Percentiles rank a stretch among this genome's conserved stretches.
Conservation (phyloP, 2,888 invertebrate species). For the Fragum whitleyi region DNA sequence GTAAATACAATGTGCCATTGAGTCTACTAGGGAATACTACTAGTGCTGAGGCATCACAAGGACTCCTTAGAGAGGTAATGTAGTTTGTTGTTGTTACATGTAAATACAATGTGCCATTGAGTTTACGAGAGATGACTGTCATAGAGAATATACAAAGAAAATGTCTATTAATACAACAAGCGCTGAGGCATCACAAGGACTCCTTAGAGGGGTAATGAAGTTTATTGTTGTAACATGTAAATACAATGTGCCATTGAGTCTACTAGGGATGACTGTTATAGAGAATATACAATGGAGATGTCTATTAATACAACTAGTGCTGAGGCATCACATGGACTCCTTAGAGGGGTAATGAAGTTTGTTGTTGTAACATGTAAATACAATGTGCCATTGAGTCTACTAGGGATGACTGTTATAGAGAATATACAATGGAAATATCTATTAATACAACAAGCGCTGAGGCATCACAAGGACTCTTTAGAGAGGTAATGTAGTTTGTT, state of each 20-base stretch:
- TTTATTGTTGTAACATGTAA: no score
- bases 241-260: conserved; percentile 67
- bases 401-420: conserved; percentile 66
- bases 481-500: conserved; percentile 59
- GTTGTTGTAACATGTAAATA: no score
- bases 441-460: conserved; percentile 64
- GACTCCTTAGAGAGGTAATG: no score
- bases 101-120: conserved; percentile 64
- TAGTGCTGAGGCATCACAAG: no score
- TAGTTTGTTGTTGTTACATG: no score
- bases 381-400: no score
- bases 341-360: conserved; percentile 41
- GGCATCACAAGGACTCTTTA: conserved; percentile 64
- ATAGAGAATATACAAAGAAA: conserved; percentile 64
- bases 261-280: conserved; percentile 66
- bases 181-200: no score
- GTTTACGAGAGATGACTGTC: no score
- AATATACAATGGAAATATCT: conserved; percentile 58
- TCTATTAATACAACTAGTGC: conserved; percentile 64
- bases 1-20: conserved; percentile 56
- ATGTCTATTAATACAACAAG: conserved; percentile 65
- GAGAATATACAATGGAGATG: conserved; percentile 60
- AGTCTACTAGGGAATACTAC: no score
- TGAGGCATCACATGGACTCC: conserved; percentile 64
- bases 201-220: conserved; percentile 71